Percentiles rank a stretch among this genome's conserved stretches.
Evolutionary conservation across 37 sponge, comb jelly and placozoan species (phyloP).

Genomic region (Petrosia ficiformis): DNA sequence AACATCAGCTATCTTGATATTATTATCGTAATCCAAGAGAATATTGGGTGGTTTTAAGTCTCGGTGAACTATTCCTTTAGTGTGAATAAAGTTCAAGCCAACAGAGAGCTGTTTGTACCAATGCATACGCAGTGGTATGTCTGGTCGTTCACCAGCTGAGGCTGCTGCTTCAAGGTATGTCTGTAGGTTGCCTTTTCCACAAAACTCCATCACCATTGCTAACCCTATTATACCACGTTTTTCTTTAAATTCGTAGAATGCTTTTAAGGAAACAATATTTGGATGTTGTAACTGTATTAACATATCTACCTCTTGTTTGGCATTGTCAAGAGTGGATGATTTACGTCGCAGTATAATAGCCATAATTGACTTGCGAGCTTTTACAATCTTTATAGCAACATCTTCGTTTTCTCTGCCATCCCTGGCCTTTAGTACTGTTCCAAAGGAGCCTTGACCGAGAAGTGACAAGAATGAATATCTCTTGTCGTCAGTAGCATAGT

Average conservation of each 20-base stretch:
- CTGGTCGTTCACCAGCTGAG: background rate
- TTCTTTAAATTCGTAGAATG: constrained; percentile 1
- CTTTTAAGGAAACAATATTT: constrained; percentile 8
- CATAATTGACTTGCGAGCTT: background rate
- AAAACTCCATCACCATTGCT: constrained; percentile 36
- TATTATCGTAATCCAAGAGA: constrained; percentile 72
- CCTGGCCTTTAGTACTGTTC: constrained; percentile 15
- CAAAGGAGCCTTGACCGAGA: constrained; percentile 33
- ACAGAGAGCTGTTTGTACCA: constrained; percentile 31
- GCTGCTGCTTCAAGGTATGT: background rate
- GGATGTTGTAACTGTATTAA: background rate
- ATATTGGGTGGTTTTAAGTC: constrained; percentile 98
- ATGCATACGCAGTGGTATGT: background rate
- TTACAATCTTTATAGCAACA: constrained; percentile 39
- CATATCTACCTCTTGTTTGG: constrained; percentile 9
- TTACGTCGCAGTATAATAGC: background rate
- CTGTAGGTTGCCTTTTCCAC: constrained; percentile 19
- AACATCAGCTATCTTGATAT: constrained; percentile 92
- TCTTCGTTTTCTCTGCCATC: background rate
- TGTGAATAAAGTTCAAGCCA: constrained; percentile 48
- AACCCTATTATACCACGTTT: background rate
- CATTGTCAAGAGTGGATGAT: background rate
- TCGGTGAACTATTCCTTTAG: constrained; percentile 90
- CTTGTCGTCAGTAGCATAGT: background rate
- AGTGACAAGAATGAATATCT: background rate